Base-by-base conservation (phyloP, 35 echinoderm and acorn worm species). In the Strongylocentrotus purpuratus region DNA sequence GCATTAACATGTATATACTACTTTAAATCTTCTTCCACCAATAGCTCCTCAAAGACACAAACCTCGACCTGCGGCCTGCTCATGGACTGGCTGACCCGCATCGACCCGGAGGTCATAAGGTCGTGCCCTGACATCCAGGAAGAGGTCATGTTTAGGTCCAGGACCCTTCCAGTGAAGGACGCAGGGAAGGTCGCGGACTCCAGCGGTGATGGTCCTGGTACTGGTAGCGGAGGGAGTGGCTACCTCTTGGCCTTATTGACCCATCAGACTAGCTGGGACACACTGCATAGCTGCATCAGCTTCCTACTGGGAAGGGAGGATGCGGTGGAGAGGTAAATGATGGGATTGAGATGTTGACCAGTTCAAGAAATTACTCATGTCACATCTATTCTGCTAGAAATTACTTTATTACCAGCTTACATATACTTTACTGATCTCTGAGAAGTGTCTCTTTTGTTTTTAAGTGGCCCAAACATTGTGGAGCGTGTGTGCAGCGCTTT, bases 251-350 rank as follows among this genome's bases (percentile, higher is more conserved):
- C 98, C 2, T 52, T 97, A 70, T 85, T 99, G 35, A 97, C 96
- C 17, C 96, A 99, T 45, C 98, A 99, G 92, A 94, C 96, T 8
- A 96, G 94, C 98, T 99, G 98, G 98, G 48, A 70, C 5, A 96
- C 95, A 0, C 93, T 99, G 6, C 97, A 99, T 58, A 94, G 93
- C 17, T 99, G 98, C 88, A 99, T 99, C 59, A 46, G 94, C 88
- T 50, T 86, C 35, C 47, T 97, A 50, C 89, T 99, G 47, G 92
- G 94, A 33, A 61, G 31, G 78, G 32, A 46, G 7, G 78, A 78
- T 85, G 32, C 41, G 4, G 20, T 90, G 41, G 41, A 95, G 13
- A 86, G 60, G 88, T 95, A n/a, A 92, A 33, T n/a, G n/a, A n/a
- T 85, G 0, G 5, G 14, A 46, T 46, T 15, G 32, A 15, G 87